These are phyloP conservation scores for Eustalomyia histrio DNA, from an alignment of 2,888 invertebrate genomes.

Conservation along the genomic window DNA sequence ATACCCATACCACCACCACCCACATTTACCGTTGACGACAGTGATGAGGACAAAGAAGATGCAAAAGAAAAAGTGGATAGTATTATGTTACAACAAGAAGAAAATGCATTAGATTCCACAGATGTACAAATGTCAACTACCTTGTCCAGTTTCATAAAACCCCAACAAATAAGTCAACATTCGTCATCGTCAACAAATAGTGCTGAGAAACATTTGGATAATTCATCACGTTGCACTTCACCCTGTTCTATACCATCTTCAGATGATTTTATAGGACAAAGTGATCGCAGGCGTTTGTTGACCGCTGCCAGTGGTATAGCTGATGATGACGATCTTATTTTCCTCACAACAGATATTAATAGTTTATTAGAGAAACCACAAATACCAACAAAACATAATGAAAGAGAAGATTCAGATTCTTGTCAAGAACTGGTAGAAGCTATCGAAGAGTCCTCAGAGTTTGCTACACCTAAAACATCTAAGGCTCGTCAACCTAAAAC, in stretches of 20 bases:
- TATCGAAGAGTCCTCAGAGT: conserved; percentile 20
- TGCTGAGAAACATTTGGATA: conserved; percentile 58
- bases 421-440: background rate
- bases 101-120: conserved; percentile 73
- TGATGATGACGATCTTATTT: conserved; percentile 75
- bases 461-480: conserved; percentile 1
- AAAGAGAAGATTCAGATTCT: background rate
- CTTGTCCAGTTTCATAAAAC: conserved; percentile 52
- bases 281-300: conserved; percentile 73
- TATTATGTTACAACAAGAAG: conserved; percentile 68
- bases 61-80: background rate
- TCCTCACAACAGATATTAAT: conserved; percentile 71
- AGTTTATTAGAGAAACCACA: conserved; percentile 66
- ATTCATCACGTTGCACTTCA: conserved; percentile 70
- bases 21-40: conserved; percentile 74
- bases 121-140: conserved; percentile 68
- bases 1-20: conserved; percentile 74
- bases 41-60: conserved; percentile 69
- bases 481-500: background rate
- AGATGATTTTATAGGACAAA: conserved; percentile 78
- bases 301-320: conserved; percentile 69
- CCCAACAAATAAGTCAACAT: conserved; percentile 10
- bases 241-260: conserved; percentile 76
- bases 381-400: conserved; percentile 18
- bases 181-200: background rate